Base-by-base conservation (phyloP, 1,140 invertebrate species). In the Drosophila bifasciata region DNA sequence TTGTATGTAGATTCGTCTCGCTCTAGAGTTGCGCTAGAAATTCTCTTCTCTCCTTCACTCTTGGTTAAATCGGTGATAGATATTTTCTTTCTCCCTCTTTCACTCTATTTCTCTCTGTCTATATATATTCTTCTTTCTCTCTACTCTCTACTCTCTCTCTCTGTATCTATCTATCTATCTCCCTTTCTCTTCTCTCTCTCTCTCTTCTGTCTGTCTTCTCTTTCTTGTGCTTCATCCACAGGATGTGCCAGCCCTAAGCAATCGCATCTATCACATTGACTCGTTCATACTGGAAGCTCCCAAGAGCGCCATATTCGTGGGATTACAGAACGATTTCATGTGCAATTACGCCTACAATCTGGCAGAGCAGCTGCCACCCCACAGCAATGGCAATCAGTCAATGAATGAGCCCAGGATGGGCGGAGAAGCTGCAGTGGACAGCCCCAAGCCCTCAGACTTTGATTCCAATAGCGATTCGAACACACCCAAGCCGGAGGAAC, bases 271-370 rank as follows among this genome's bases (percentile, higher is more conserved):
- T 89, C 90, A 91, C 72, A 91, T 91, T 70, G 90, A 91, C 75
- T 89, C 90, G 41, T 91, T 91, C 67, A 75, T 91, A 13, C 69
- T 89, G 78, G 88, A 81, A 8, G 90, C 88, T 50, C 90, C 90
- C 25, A 91, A 91, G 62, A 84, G 90, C 70, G 90, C 90, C n/a
- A 80, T 91, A 68, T 91, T 89, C 71, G 90, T 91, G 63, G 90
- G 90, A 84, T 83, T 91, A 52, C 90, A 89, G 39, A 86, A 89
- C 66, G 83, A 90, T 77, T 84, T 84, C 50, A 41, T 76, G 16
- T 75, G 76, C 66, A 75, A 91, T 57, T 91, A 75, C 44, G 57
- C 74, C 43, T 91, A 76, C 52, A 75, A 60, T 32, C 40, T 58
- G 55, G 56, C 68, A 23, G 66, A 72, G 43, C 61, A 46, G 19